These are phyloP conservation scores for Platycnemis pennipes DNA, from an alignment of 2,888 invertebrate species.

Conservation along the genomic window DNA sequence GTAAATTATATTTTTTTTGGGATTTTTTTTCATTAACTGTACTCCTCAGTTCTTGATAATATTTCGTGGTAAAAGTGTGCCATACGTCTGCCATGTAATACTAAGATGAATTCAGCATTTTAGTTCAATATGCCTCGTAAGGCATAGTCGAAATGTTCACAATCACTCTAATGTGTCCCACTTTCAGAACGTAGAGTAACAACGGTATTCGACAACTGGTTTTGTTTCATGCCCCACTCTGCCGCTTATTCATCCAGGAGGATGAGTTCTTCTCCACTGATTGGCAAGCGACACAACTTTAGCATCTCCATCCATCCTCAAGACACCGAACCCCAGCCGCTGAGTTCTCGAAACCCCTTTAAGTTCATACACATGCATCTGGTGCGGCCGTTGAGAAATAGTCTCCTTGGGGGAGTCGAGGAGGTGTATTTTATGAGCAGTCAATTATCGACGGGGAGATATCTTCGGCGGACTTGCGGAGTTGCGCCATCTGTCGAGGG, in stretches of 20 bases:
- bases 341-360: not conserved
- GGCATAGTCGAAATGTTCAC: too few species aligned
- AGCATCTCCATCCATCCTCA: not conserved
- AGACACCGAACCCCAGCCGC: not conserved
- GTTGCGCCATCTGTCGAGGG: conserved; percentile 4
- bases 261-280: not conserved
- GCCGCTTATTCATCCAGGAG: not conserved
- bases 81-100: too few species aligned
- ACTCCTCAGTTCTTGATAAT: too few species aligned
- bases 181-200: not conserved
- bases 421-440: not conserved
- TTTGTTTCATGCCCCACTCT: not conserved
- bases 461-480: not conserved
- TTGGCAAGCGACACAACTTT: not conserved
- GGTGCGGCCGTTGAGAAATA: not conserved
- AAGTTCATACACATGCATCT: not conserved
- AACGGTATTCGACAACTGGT: not conserved
- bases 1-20: too few species aligned
- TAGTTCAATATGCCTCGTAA: too few species aligned
- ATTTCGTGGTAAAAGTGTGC: too few species aligned
- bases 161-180: not conserved
- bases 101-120: too few species aligned
- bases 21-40: too few species aligned
- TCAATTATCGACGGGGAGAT: not conserved
- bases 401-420: not conserved